Conservation (phyloP, 2,888 invertebrate genomes). For the Plemyria rubiginata region DNA sequence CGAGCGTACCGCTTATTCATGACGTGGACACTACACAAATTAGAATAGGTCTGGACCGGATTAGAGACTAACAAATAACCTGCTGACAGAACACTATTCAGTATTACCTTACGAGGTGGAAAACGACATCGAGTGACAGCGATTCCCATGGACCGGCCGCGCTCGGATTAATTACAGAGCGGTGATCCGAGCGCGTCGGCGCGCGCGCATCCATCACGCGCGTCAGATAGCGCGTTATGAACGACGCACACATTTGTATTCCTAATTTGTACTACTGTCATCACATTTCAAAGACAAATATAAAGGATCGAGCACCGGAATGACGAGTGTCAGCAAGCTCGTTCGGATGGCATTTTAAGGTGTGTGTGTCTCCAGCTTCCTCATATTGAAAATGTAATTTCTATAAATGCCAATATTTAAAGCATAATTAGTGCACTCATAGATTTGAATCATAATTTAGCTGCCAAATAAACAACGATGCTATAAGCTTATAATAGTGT, state of each 20-base stretch:
- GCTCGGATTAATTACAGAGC: constrained; percentile 80
- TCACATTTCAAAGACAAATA: constrained; percentile 86
- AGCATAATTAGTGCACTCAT: too few species aligned
- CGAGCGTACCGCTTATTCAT: constrained; percentile 29
- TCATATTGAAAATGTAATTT: too few species aligned
- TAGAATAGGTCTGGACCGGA: constrained; percentile 58
- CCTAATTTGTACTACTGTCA: constrained; percentile 85
- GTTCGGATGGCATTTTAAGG: constrained; percentile 81
- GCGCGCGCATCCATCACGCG: constrained; percentile 77
- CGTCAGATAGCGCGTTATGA: constrained; percentile 80
- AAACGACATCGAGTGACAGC: constrained; percentile 75
- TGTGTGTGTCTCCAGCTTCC: too few species aligned
- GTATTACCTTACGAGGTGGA: constrained; percentile 71
- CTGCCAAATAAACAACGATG: too few species aligned
- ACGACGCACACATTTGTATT: constrained; percentile 82
- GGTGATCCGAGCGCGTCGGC: constrained; percentile 68
- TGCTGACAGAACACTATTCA: constrained; percentile 67
- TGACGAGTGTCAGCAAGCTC: constrained; percentile 82
- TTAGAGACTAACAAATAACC: constrained; percentile 63
- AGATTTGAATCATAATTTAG: too few species aligned
- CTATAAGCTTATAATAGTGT: too few species aligned
- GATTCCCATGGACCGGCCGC: constrained; percentile 73
- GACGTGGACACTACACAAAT: constrained; percentile 39
- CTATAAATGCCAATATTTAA: too few species aligned
- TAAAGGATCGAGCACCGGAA: constrained; percentile 83